Base-by-base conservation (phyloP, 2,113 vertebrate species). In the Tenebrosternarchus preto region DNA sequence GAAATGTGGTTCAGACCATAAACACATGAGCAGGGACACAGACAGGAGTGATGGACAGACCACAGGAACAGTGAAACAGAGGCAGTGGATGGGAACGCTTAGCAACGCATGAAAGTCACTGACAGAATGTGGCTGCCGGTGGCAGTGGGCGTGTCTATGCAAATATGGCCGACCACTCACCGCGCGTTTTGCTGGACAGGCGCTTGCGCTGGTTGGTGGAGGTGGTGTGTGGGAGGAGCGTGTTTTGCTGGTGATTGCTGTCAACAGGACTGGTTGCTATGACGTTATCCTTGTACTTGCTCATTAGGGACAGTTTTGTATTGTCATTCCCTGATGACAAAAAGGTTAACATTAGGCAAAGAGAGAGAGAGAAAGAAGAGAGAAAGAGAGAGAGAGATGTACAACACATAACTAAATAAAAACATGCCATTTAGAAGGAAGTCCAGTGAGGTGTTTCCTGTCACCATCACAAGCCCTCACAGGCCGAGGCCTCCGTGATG, bases 241-340 rank as follows among this genome's bases (percentile, higher is more conserved):
- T 98, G 89, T 97, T 95, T 87, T 97, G 97, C 88, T 99, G 97
- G 89, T 98, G 96, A 90, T 97, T 99, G 1, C 95, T 94, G 90
- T 98, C 96, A 80, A 98, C 94, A 0, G 98, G 97, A 87, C 96
- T 98, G 17, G 96, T 99, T 83, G 97, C 96, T 0, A 99, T 98
- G 91, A 99, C 97, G 89, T 96, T 99, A 91, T 99, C 97, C 90
- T 99, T 99, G 90, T 98, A 99, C 84, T 99, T 99, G 93, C 95
- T 99, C 98, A 99, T 99, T 82, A 99, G 91, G 19, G 96, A 98
- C 88, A 99, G 91, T 89, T 99, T 99, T 88, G 96, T 97, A 0
- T 94, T 97, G 80, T 99, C 98, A 0, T 94, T 96, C 83, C 96
- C 98, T 96, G 92, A 71, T 79, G 59, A 84, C 73, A 84, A 84